These are phyloP conservation scores for Pyralis farinalis DNA, from an alignment of 2,888 invertebrate genomes.

Conservation along the genomic window DNA sequence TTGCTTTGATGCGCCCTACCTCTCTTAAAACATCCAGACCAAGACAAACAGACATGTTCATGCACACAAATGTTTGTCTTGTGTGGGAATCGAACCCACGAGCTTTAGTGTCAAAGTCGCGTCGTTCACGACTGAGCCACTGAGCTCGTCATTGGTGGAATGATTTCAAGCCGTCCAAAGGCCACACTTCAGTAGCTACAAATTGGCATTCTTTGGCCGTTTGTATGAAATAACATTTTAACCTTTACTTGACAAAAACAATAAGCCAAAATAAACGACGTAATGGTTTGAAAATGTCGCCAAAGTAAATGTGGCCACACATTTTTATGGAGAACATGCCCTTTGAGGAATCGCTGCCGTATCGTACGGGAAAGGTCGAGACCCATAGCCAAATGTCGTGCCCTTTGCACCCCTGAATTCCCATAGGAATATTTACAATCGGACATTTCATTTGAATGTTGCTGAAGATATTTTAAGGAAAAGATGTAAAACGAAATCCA, in stretches of 20 bases:
- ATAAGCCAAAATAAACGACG: background rate
- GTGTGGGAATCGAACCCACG: too few relatives aligned
- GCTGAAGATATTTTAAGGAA: too few relatives aligned
- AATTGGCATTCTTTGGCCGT: background rate
- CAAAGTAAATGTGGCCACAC: constrained; percentile 44
- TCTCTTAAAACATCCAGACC: too few relatives aligned
- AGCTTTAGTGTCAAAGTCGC: too few relatives aligned
- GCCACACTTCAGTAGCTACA: too few relatives aligned
- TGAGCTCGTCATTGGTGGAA: too few relatives aligned
- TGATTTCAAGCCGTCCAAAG: too few relatives aligned
- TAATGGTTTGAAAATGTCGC: constrained; percentile 45
- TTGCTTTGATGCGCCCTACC: too few relatives aligned
- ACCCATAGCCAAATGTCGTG: constrained; percentile 60
- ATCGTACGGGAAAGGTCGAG: constrained; percentile 57
- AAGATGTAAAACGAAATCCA: too few relatives aligned
- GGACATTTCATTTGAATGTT: background rate
- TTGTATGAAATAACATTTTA: background rate
- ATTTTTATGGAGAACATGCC: constrained; percentile 51
- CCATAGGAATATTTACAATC: background rate
- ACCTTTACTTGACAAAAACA: background rate
- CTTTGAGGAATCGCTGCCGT: constrained; percentile 47
- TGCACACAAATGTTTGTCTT: too few relatives aligned
- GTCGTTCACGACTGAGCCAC: too few relatives aligned
- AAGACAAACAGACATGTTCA: too few relatives aligned
- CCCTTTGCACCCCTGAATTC: constrained; percentile 43